Conservation (phyloP, 2,113 vertebrate genomes). For the Herpetotheres cachinnans region DNA sequence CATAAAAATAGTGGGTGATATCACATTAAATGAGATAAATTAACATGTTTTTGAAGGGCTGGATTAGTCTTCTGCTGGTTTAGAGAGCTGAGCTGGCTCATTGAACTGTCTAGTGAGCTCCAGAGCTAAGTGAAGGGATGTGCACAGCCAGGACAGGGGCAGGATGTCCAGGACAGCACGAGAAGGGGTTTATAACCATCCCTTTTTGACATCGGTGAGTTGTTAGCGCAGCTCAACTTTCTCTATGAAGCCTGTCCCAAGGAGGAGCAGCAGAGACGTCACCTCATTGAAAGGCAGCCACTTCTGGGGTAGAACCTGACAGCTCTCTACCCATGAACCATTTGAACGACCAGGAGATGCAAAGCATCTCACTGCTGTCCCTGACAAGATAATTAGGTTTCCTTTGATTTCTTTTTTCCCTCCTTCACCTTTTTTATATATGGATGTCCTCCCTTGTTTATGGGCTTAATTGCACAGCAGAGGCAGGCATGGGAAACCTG, state of each 20-base stretch:
- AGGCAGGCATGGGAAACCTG: background rate
- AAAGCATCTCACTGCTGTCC: background rate
- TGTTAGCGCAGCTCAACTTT: background rate
- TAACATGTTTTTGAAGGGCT: background rate
- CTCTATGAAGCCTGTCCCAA: background rate
- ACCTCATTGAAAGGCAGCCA: background rate
- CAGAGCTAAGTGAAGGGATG: background rate
- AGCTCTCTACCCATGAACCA: background rate
- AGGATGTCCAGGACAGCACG: background rate
- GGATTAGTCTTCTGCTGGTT: background rate
- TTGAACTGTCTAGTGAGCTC: background rate
- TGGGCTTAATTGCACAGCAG: background rate
- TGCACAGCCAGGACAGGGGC: background rate
- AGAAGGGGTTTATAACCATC: background rate
- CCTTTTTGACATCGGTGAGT: background rate
- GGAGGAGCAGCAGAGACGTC: background rate
- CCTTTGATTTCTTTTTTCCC: background rate
- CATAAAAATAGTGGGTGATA: background rate
- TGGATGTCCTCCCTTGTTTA: background rate
- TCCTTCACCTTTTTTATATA: background rate
- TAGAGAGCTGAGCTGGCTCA: background rate
- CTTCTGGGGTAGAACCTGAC: background rate
- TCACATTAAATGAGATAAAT: background rate
- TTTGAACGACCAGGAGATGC: background rate
- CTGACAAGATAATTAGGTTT: slow-evolving; percentile 25